Evolutionary conservation across 2,113 vertebrate species (phyloP).

Genomic region (Tauraco erythrolophus): DNA sequence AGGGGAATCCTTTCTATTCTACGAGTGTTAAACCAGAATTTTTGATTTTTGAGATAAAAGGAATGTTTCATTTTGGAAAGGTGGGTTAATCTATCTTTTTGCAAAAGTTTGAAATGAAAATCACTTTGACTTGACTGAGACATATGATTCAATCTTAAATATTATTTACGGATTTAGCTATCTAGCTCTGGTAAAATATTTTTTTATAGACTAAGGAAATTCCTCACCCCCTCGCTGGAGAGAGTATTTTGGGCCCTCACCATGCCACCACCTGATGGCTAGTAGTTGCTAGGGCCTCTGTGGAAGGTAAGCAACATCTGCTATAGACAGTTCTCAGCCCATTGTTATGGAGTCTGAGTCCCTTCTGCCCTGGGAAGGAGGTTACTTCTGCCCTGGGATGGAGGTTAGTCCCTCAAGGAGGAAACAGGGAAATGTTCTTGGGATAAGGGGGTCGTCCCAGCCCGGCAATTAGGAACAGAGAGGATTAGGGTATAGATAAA

Average conservation of each 20-base stretch:
- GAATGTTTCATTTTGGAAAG: background rate
- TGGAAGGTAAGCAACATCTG: background rate
- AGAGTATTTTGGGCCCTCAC: background rate
- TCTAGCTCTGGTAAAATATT: background rate
- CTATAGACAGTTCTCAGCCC: background rate
- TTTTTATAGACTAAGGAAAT: background rate
- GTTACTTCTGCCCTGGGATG: background rate
- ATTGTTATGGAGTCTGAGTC: background rate
- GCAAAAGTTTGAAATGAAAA: background rate
- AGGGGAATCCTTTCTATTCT: background rate
- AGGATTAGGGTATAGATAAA: background rate
- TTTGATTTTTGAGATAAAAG: background rate
- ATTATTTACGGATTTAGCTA: background rate
- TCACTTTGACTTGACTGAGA: background rate
- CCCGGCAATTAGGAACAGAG: background rate
- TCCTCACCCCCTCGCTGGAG: background rate
- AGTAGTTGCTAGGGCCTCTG: background rate
- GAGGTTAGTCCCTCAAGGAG: background rate
- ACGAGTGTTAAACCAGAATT: background rate
- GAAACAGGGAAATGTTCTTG: background rate
- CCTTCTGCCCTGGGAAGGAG: background rate
- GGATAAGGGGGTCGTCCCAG: rapidly evolving
- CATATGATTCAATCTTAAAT: background rate
- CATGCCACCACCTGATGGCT: background rate
- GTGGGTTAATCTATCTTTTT: background rate